phyloP scores from a whole-genome alignment of 2,113 vertebrate genomes.

The Anoura caudifer region DNA sequence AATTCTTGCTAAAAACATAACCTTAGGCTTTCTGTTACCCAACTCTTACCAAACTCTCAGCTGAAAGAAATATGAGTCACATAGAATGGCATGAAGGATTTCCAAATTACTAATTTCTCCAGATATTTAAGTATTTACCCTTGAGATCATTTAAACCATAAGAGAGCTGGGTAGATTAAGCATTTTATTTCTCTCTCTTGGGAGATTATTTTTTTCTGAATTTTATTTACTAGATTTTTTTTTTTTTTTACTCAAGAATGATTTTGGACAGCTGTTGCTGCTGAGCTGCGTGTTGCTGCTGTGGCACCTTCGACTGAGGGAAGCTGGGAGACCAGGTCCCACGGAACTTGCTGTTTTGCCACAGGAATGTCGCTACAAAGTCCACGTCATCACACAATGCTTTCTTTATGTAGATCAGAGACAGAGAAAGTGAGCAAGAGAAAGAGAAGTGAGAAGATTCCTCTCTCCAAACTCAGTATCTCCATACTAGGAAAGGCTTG shows the following conservation, averaged over 20 bases:
- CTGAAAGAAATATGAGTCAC: not conserved
- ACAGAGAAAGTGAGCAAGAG: not conserved
- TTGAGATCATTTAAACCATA: not conserved
- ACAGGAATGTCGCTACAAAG: not conserved
- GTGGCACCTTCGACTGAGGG: not conserved
- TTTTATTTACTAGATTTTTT: conserved; percentile 24
- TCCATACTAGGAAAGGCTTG: not conserved
- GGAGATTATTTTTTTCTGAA: not conserved
- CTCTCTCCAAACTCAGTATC: not conserved
- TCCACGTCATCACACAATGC: not conserved
- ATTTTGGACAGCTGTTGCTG: not conserved
- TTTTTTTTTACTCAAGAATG: not conserved
- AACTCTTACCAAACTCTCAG: not conserved
- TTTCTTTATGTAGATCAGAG: not conserved
- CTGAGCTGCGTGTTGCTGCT: not conserved
- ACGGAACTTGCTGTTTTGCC: not conserved
- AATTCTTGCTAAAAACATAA: not conserved
- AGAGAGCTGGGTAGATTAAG: not conserved
- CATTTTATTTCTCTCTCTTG: not conserved
- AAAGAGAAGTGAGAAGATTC: not conserved
- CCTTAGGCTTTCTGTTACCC: not conserved
- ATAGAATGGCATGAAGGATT: not conserved
- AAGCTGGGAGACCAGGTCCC: not conserved
- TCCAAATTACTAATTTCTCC: not conserved
- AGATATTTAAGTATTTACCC: conserved; percentile 12